phyloP scores from a whole-genome alignment of 1,140 invertebrate species.

The Campoletis sonorensis region DNA sequence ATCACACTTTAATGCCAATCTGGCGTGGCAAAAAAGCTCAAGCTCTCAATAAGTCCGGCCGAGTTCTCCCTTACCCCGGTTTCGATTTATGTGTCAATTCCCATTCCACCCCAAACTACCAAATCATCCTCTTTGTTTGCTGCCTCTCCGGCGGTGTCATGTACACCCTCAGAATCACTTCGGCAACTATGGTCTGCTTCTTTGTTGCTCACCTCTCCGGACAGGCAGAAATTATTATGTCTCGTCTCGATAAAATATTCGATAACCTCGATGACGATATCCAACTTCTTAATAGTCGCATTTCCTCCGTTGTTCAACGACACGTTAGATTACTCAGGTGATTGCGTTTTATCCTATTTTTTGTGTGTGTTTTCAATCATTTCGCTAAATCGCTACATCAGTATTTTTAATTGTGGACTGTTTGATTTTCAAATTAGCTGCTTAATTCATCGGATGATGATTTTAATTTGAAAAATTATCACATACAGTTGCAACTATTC shows the following conservation, averaged over 20 bases:
- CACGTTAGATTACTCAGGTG: neutral
- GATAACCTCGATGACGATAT: neutral
- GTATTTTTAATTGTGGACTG: too few species aligned
- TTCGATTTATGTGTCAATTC: neutral
- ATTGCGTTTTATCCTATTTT: too few species aligned
- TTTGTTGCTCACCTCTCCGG: constrained; percentile 50
- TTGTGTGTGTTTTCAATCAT: too few species aligned
- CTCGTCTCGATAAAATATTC: neutral
- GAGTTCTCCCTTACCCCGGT: constrained; percentile 36
- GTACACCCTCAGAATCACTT: constrained; percentile 8
- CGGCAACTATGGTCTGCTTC: constrained; percentile 41
- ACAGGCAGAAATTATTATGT: constrained; percentile 44
- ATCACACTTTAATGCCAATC: constrained; percentile 37
- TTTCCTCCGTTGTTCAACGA: neutral
- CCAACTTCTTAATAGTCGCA: neutral
- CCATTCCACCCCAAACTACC: constrained; percentile 20
- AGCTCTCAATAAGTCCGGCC: constrained; percentile 29
- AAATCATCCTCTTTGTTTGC: constrained; percentile 37
- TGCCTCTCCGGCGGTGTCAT: constrained; percentile 21
- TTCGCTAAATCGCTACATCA: too few species aligned
- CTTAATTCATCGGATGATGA: too few species aligned
- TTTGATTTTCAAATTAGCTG: too few species aligned
- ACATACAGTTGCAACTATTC: too few species aligned
- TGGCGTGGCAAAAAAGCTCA: neutral
- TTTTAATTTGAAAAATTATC: too few species aligned